Evolutionary conservation across 2,888 invertebrate genomes (phyloP).

Genomic region (Argyresthia albistria): DNA sequence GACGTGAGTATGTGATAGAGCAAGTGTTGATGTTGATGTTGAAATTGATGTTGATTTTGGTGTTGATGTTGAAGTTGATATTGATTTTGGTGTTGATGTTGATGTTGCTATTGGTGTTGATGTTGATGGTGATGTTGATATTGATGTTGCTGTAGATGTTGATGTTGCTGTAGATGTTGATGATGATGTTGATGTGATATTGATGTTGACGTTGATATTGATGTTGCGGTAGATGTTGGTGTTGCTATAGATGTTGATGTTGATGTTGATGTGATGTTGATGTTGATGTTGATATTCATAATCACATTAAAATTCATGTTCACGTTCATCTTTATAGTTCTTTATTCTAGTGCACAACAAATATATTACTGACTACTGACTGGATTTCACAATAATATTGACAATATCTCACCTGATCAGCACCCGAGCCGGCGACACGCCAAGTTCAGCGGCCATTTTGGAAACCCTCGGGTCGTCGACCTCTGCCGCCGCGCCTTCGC

Average conservation of each 20-base stretch:
- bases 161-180: neutral
- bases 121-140: neutral
- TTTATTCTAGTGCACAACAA: too few species aligned
- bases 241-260: too few species aligned
- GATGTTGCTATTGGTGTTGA: neutral
- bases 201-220: neutral
- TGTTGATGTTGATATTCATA: neutral
- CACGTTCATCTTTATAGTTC: neutral
- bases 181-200: neutral
- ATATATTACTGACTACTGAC: too few species aligned
- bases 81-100: too few species aligned
- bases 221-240: neutral
- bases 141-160: neutral
- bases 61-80: neutral
- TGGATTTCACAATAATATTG: too few species aligned
- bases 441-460: conserved; percentile 43
- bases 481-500: conserved; percentile 72
- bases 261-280: neutral
- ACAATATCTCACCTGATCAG: conserved; percentile 28
- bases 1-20: too few species aligned
- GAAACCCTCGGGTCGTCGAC: conserved; percentile 79
- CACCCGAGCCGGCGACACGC: conserved; percentile 37
- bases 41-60: neutral
- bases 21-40: neutral
- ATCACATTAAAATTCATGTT: neutral